Conservation (phyloP, 2,888 invertebrate genomes). For the Gnatocerus cornutus region DNA sequence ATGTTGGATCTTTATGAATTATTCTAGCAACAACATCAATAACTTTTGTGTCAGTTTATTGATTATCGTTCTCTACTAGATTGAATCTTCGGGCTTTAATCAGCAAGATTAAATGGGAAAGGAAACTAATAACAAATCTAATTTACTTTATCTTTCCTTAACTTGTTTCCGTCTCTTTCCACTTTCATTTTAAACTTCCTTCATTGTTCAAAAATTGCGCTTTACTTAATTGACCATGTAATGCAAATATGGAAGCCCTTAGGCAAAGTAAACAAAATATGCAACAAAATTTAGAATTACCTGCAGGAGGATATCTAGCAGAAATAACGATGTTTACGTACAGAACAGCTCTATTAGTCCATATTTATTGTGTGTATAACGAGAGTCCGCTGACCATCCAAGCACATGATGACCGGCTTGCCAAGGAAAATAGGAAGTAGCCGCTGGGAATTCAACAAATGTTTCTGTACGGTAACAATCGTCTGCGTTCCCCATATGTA, state of each 20-base stretch:
- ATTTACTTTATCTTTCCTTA: slow-evolving; percentile 47
- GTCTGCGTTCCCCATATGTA: slow-evolving; percentile 32
- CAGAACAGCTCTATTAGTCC: slow-evolving; percentile 69
- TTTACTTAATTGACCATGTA: slow-evolving; percentile 34
- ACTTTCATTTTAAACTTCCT: slow-evolving; percentile 31
- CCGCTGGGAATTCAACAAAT: slow-evolving; percentile 66
- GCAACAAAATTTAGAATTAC: slow-evolving; percentile 57
- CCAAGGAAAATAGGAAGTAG: slow-evolving; percentile 64
- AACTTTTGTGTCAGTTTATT: slow-evolving; percentile 63
- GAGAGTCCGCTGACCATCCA: slow-evolving; percentile 63
- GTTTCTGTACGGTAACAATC: slow-evolving; percentile 51
- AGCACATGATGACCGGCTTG: slow-evolving; percentile 64
- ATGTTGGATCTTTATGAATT: slow-evolving; percentile 68
- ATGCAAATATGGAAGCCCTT: slow-evolving; percentile 45
- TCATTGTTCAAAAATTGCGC: neutral
- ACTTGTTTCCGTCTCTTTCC: slow-evolving; percentile 21
- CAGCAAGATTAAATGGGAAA: slow-evolving; percentile 52
- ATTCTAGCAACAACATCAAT: slow-evolving; percentile 67
- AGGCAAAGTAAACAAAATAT: slow-evolving; percentile 62
- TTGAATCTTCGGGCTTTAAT: slow-evolving; percentile 52
- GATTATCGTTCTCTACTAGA: slow-evolving; percentile 53
- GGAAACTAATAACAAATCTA: slow-evolving; percentile 51
- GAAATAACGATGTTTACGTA: slow-evolving; percentile 70
- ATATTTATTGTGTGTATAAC: slow-evolving; percentile 70
- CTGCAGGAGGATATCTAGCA: slow-evolving; percentile 63